phyloP scores from a whole-genome alignment of 1,140 invertebrate genomes.

The Camponotus pennsylvanicus region DNA sequence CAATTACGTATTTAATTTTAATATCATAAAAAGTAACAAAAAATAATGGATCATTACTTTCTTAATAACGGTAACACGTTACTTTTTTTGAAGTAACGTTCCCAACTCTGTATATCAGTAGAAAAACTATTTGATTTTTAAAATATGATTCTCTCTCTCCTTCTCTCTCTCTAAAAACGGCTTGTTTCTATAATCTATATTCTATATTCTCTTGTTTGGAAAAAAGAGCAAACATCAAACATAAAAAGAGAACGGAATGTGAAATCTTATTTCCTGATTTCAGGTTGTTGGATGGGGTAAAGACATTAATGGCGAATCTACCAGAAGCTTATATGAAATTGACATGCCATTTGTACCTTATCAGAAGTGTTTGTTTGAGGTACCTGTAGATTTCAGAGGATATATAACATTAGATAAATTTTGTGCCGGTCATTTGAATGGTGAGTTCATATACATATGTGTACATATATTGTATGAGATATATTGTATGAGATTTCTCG shows the following conservation, averaged over 20 bases:
- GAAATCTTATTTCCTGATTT: neutral
- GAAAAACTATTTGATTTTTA: no score
- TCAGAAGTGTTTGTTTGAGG: slow-evolving; percentile 65
- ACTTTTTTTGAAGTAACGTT: no score
- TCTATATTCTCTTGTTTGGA: no score
- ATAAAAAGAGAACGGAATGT: neutral
- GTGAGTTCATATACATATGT: slow-evolving; percentile 54
- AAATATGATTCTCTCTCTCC: no score
- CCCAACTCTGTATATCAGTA: no score
- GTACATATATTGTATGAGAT: neutral
- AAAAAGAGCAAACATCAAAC: neutral
- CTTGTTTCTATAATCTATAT: neutral
- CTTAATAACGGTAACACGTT: no score
- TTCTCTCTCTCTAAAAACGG: no score
- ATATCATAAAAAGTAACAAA: no score
- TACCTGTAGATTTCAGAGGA: slow-evolving; percentile 71
- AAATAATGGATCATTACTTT: no score
- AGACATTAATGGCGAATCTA: slow-evolving; percentile 63
- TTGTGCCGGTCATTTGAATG: slow-evolving; percentile 75
- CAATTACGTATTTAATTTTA: no score
- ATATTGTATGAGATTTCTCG: neutral
- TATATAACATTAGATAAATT: slow-evolving; percentile 77
- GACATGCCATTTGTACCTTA: slow-evolving; percentile 71
- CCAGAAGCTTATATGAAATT: slow-evolving; percentile 67
- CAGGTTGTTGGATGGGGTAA: slow-evolving; percentile 75